phyloP scores from a whole-genome alignment of 2,888 invertebrate species.

The Macropis europaea region DNA sequence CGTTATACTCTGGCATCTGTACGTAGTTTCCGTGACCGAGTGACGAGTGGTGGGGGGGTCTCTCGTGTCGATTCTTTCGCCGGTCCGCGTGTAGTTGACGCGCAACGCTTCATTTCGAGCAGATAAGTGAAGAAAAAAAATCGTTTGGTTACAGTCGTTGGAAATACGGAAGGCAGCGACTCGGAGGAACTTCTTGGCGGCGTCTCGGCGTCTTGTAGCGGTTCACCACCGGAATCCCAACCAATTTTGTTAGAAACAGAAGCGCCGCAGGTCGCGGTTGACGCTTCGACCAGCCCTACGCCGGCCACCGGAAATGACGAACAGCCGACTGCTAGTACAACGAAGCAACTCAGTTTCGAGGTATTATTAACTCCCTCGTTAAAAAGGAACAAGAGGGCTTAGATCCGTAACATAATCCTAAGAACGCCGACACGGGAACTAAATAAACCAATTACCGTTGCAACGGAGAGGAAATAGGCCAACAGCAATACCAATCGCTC shows the following conservation, averaged over 20 bases:
- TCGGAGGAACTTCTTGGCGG: constrained; percentile 75
- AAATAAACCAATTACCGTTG: not conserved
- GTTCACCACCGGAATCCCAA: constrained; percentile 65
- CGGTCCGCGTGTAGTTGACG: too few relatives aligned
- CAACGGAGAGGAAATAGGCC: too few relatives aligned
- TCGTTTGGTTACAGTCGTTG: constrained; percentile 71
- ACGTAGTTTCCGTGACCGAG: too few relatives aligned
- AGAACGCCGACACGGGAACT: too few relatives aligned
- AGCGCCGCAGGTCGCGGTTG: constrained; percentile 50
- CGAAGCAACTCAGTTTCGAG: constrained; percentile 80
- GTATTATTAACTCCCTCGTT: constrained; percentile 65
- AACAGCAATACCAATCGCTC: too few relatives aligned
- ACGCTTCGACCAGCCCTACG: constrained; percentile 54
- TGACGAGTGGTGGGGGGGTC: too few relatives aligned
- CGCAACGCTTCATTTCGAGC: too few relatives aligned
- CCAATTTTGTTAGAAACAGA: constrained; percentile 55
- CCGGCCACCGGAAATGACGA: constrained; percentile 70
- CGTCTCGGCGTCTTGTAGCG: constrained; percentile 72
- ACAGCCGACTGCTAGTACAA: constrained; percentile 64
- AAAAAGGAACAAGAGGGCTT: too few relatives aligned
- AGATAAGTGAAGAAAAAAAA: not conserved
- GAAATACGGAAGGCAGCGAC: constrained; percentile 76
- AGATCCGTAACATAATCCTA: too few relatives aligned
- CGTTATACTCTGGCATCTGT: too few relatives aligned
- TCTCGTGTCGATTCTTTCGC: too few relatives aligned